Base-by-base conservation (phyloP, 1,140 invertebrate genomes). In the Delia radicum region DNA sequence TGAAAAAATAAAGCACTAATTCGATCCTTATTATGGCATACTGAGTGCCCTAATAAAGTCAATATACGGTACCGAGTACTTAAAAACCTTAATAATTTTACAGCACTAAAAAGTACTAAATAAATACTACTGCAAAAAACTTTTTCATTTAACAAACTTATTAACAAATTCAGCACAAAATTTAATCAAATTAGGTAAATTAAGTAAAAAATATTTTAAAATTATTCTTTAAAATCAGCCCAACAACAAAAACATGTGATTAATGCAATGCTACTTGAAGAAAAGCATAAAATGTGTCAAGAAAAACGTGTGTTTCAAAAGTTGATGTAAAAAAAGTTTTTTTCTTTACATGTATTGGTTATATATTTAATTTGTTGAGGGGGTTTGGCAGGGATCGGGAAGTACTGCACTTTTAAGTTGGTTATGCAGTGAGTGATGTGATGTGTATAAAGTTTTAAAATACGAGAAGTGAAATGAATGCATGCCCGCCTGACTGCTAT, bases 301-400 rank as follows among this genome's bases (percentile, higher is more conserved):
- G 62, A 63, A 63, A 69, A 69, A 69, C 65, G 65, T 69, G 65
- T 69, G 65, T 69, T 69, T 69, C 37, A 69, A 33, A 69, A 69
- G 65, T 69, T 18, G 37, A 69, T 31, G 28, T 18, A 33, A 69
- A 31, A 37, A 37, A 69, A 33, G 31, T 33, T 21, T 69, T 67
- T 29, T 31, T 18, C 8, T 67, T 7, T 63, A 7, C 2, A 65
- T 65, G 24, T 65, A n/a, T 65, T 65, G 62, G 62, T 69, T 21
- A 24, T 5, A 15, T 13, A 10, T 33, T 10, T 33, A 10, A 33
- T 33, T 27, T 28, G 28, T 18, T 67, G n/a, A 31, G 21, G 21
- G 29, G 31, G 31, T 15, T 24, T 28, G 65, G 65, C 29, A 69
- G 65, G 29, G 29, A 63, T 28, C n/a, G 37, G 37, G 37, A 42